Base-by-base conservation (phyloP, 2,888 invertebrate species). In the Antheraea yamamai region DNA sequence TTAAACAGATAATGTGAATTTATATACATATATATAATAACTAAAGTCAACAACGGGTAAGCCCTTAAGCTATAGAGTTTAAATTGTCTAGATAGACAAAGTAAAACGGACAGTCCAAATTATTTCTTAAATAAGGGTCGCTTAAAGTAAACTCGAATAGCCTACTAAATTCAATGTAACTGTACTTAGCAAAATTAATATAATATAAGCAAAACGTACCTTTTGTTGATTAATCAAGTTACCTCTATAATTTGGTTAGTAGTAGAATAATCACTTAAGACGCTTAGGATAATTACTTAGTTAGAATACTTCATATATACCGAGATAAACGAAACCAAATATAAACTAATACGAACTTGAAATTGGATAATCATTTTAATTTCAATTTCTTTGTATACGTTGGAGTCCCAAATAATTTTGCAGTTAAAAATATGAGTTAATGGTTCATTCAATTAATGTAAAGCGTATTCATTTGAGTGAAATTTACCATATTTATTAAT, bases 11-110 rank as follows among this genome's bases (percentile, higher is more conserved):
- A 35, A 47, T 39, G 39, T 64, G 23, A 18, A 16, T 64, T 64
- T 8, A 26, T 26, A 26, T 26, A 26, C 10, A 2, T 64, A 26
- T 61, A 20, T 30, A 70, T 70, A 39, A 39, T 39, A 39, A 2
- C 39, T 39, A 70, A n/a, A 70, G 12, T n/a, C 39, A 39, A 39
- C 20, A n/a, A 70, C n/a, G 70, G 70, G 70, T 70, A 70, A 70
- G 70, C 35, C n/a, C 23, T 68, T 68, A 35, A 68, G 18, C 35
- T 68, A 35, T 39, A 30, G 20, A 66, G 14, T 66, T 66, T 30
- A 8, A 39, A 70, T n/a, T 70, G n/a, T 39, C n/a, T 20, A 39
- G 70, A 39, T 20, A n/a, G 20, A 39, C 70, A 39, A 39, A 39
- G 10, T 20, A 39, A 47, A 8, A 10, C 8, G 6, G 18, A n/a